Percentiles rank a stretch among this genome's conserved stretches.
phyloP scores from a whole-genome alignment of 2,797 vertebrate genomes.

The Toxotes lorentzi region DNA sequence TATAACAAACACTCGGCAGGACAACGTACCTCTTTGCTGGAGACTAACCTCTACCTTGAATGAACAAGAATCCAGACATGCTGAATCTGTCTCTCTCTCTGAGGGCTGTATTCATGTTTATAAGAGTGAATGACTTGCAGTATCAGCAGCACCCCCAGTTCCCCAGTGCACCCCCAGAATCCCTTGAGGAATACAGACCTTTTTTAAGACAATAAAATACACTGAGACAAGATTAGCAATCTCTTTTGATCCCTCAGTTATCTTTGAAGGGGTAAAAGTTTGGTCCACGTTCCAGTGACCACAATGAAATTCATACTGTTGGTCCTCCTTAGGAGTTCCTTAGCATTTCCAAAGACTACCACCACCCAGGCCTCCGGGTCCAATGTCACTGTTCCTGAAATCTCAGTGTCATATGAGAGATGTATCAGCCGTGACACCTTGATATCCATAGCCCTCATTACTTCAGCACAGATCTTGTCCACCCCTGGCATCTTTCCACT shows the following conservation, averaged over 20 bases:
- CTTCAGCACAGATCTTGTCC: conserved; percentile 73
- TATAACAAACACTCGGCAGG: conserved; percentile 15
- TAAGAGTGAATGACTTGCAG: conserved; percentile 23
- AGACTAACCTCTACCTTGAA: conserved; percentile 29
- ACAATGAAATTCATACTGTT: neutral
- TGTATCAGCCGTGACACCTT: conserved; percentile 56
- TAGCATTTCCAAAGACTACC: conserved; percentile 33
- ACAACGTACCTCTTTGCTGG: conserved; percentile 14
- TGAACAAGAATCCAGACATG: conserved; percentile 22
- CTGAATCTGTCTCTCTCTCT: conserved; percentile 27
- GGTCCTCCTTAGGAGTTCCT: neutral
- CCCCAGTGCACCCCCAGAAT: neutral
- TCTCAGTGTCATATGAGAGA: conserved; percentile 52
- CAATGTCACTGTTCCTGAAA: conserved; percentile 42
- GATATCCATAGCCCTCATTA: conserved; percentile 70
- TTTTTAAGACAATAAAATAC: conserved; percentile 1
- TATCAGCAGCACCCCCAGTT: conserved; percentile 5
- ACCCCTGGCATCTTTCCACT: conserved; percentile 57
- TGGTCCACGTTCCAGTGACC: neutral
- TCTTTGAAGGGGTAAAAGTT: neutral
- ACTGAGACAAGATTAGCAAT: conserved; percentile 3
- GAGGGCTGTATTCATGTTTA: conserved; percentile 16
- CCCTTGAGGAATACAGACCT: neutral
- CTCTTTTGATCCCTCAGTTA: neutral
- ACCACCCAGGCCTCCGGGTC: conserved; percentile 31